These are phyloP conservation scores for Heteronetta atricapilla DNA, from an alignment of 2,113 vertebrate species.

Conservation along the genomic window DNA sequence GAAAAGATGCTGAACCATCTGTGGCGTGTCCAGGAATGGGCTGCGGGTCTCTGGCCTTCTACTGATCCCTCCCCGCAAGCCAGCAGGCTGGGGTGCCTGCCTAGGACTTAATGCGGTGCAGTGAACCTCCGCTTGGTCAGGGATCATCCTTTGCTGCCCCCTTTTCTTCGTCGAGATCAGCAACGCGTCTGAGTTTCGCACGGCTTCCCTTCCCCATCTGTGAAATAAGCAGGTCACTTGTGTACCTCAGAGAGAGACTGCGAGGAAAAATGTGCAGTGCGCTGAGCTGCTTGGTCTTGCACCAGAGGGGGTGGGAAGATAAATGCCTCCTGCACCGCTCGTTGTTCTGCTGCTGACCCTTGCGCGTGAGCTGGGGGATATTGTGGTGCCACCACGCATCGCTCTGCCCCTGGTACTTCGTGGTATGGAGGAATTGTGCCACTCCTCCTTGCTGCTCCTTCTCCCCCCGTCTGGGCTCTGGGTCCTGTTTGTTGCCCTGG, in stretches of 20 bases:
- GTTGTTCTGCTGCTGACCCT: neutral
- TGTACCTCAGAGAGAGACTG: neutral
- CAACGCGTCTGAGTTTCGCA: fast-evolving
- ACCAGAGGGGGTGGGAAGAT: neutral
- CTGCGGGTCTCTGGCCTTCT: neutral
- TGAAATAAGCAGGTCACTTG: neutral
- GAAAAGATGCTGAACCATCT: neutral
- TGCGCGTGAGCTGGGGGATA: neutral
- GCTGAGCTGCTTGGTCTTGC: neutral
- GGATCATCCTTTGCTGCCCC: fast-evolving
- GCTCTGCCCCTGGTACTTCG: neutral
- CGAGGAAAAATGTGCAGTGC: neutral
- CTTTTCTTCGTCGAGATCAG: neutral
- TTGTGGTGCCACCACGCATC: neutral
- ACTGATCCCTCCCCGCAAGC: neutral
- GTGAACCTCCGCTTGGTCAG: neutral
- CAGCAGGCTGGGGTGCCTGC: neutral
- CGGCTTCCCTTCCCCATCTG: neutral
- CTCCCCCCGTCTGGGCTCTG: neutral
- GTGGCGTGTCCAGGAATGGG: neutral
- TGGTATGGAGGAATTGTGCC: neutral
- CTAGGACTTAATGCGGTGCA: neutral
- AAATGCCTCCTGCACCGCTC: fast-evolving
- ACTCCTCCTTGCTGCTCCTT: neutral
- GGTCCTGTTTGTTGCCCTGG: neutral